Evolutionary conservation across 2,797 vertebrate genomes (phyloP), one percentile per base, ranked within the genome.

Genomic region (Epinephelus coioides): DNA sequence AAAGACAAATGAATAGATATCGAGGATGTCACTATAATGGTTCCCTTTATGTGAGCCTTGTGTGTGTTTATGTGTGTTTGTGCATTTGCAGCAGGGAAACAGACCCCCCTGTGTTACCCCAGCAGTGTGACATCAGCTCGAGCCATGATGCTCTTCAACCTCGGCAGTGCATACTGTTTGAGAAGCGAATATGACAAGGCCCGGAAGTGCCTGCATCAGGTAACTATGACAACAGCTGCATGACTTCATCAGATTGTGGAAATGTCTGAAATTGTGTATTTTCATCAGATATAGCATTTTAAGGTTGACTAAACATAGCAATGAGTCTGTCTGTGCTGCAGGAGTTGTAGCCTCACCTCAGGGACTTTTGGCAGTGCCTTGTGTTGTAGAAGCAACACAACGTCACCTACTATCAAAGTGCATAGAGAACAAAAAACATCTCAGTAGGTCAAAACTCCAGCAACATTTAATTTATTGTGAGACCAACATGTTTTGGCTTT

Each of bases 111-210:
- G 78, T 99, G 97, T 86, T 99, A 99, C 89, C 98, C 98, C 82
- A 99, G 97, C 87, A 98, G 97, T 0, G 97, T 99, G 91, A 97
- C 89, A 3, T 96, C 97, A 17, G 98, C 98, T 10, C 94, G 98
- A 64, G 97, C 98, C 14, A 98, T 97, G 96, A 99, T 99, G 98
- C 95, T 99, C 0, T 99, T 99, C 88, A 99, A 99, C 91, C 95
- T 99, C 2, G 98, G 98, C 75, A 99, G 98, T 4, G 98, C 98
- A 13, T 99, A 99, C 92, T 99, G 98, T 73, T 89, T 99, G 88
- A 94, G 98, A 84, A 99, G 98, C 49, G 98, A 99, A 86, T 99
- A 98, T 3, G 98, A 99, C 83, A 99, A 99, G 93, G 98, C 98
- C 64, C 96, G 98, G 15, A 99, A 97, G 86, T 99, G 98, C 88